Base-by-base conservation (phyloP, 2,888 invertebrate genomes). In the Drosophila macrospina region DNA sequence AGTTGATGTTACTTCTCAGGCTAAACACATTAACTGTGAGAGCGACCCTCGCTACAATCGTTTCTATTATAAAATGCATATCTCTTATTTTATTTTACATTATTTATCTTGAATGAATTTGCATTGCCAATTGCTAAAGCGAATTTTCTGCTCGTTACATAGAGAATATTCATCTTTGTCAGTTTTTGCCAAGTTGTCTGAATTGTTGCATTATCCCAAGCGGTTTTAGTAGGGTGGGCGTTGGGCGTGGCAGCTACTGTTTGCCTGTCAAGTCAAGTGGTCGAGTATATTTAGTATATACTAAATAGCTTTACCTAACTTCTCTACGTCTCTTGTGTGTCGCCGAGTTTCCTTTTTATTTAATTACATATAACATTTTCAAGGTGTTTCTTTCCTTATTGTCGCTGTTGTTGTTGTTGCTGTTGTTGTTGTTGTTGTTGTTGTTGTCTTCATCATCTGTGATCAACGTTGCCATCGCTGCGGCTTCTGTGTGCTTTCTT, bases 331-430 rank as follows among this genome's bases (percentile, higher is more conserved):
- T 26, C n/a, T 16, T 20, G n/a, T n/a, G n/a, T n/a, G 32, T n/a
- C 16, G 10, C 5, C 30, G 26, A 36, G 34, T 8, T 15, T 13
- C 42, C 55, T 66, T 51, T 78, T 76, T 61, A 63, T 78, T 86
- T 85, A 87, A 87, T 83, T 77, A 84, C 87, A 84, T 84, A 69
- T 68, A 44, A 61, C 68, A 63, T 66, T 61, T 76, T 81, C 78
- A 85, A 79, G 78, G 83, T 83, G 64, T 55, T 57, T 64, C 16
- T 54, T 44, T 57, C 37, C 50, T 44, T 51, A 44, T 60, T 60
- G 54, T 54, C 56, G 55, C 57, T 51, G 48, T 39, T 47, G 60
- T 44, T n/a, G 26, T 48, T 57, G 59, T 52, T 57, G 36, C 37
- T 47, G 10, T 45, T 45, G 51, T 69, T 63, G 34, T 64, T 28